Conservation (phyloP, 2,888 invertebrate genomes). For the Anoncus sp. region DNA sequence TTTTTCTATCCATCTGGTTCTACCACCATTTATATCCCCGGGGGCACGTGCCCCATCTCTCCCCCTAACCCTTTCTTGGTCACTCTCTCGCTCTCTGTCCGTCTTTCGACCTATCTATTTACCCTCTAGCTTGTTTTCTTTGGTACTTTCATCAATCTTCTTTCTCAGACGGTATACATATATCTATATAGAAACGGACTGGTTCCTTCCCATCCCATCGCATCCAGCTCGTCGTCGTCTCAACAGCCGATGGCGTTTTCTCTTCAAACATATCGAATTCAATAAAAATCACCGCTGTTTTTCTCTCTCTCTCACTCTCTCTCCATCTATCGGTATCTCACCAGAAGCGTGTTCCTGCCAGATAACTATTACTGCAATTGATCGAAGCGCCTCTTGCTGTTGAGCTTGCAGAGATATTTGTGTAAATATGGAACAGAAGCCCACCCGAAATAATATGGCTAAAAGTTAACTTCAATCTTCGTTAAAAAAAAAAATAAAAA, state of each 20-base stretch:
- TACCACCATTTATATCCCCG: conserved; percentile 19
- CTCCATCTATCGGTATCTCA: conserved; percentile 2
- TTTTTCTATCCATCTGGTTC: conserved; percentile 21
- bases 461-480: neutral
- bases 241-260: conserved; percentile 29
- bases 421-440: neutral
- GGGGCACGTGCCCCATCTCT: conserved; percentile 1
- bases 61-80: neutral
- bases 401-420: neutral
- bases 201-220: conserved; percentile 14
- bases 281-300: conserved; percentile 43
- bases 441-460: neutral
- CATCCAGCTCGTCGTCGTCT: conserved; percentile 12
- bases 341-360: neutral
- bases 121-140: conserved; percentile 36
- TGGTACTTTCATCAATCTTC: conserved; percentile 47
- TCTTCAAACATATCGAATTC: conserved; percentile 41
- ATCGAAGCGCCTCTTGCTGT: neutral
- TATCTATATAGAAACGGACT: neutral
- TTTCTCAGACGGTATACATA: neutral
- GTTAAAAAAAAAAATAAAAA: neutral
- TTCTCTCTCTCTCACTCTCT: neutral
- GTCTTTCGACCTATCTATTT: conserved; percentile 24
- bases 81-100: neutral
- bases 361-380: conserved; percentile 14